These are phyloP conservation scores for Oreocharis arfaki DNA, from an alignment of 2,113 vertebrate genomes.

Conservation along the genomic window DNA sequence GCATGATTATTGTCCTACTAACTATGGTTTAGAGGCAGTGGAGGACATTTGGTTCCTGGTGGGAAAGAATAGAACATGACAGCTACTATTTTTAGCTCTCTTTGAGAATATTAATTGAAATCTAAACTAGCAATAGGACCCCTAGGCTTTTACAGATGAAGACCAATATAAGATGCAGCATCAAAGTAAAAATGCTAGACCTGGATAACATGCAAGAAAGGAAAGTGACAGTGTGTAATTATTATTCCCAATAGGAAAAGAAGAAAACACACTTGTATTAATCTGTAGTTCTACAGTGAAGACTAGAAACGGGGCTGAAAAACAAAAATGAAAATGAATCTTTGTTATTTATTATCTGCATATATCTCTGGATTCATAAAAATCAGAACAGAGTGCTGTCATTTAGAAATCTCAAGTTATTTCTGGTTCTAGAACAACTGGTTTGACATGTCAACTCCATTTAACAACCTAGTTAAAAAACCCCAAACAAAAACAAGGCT, in stretches of 20 bases:
- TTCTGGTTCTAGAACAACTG: not conserved
- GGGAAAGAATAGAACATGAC: slow-evolving; percentile 13
- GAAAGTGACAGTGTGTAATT: slow-evolving; percentile 4
- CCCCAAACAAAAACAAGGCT: not conserved
- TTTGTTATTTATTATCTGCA: not conserved
- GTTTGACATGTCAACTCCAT: not conserved
- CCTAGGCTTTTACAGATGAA: not conserved
- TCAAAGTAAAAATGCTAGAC: not conserved
- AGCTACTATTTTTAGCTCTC: slow-evolving; percentile 39
- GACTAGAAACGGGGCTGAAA: not conserved
- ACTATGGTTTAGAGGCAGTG: not conserved
- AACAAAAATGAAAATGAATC: not conserved
- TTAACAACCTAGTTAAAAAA: not conserved
- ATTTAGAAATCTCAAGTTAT: not conserved
- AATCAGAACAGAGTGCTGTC: not conserved
- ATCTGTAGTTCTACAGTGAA: not conserved
- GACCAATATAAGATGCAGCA: not conserved
- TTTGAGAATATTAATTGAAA: slow-evolving; percentile 51
- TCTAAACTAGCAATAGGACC: slow-evolving; percentile 6
- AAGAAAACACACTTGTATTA: not conserved
- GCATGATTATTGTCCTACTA: not conserved
- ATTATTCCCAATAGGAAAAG: not conserved
- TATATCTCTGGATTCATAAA: not conserved
- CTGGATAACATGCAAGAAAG: not conserved
- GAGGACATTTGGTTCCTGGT: slow-evolving; percentile 10